These are phyloP conservation scores for Eleginops maclovinus DNA, from an alignment of 2,113 vertebrate species.

Conservation along the genomic window DNA sequence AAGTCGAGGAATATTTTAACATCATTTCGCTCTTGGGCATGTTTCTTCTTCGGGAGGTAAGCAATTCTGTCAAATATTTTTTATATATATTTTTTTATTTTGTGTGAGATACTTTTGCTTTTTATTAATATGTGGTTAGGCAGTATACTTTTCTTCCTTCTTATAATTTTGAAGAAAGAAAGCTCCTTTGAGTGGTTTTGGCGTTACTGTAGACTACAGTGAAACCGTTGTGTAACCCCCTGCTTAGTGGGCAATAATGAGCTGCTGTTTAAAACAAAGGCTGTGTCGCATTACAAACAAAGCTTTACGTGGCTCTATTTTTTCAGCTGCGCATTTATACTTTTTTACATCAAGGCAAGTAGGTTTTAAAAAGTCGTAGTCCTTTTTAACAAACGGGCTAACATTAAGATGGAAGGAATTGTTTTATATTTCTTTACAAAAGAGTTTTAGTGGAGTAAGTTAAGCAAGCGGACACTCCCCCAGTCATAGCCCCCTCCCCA, in stretches of 20 bases:
- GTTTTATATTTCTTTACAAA: constrained; percentile 53
- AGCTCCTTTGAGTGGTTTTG: not conserved
- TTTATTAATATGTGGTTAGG: constrained; percentile 10
- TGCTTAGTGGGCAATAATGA: constrained; percentile 10
- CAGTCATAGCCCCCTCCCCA: constrained; percentile 61
- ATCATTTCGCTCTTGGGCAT: constrained; percentile 27
- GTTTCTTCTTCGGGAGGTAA: constrained; percentile 64
- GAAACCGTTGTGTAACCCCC: not conserved
- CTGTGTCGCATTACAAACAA: not conserved
- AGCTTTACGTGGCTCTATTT: not conserved
- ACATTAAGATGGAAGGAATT: constrained; percentile 2
- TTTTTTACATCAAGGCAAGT: not conserved
- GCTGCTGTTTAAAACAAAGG: constrained; percentile 20
- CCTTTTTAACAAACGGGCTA: not conserved
- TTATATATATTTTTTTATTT: not conserved
- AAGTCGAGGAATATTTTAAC: constrained; percentile 37
- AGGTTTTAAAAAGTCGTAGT: not conserved
- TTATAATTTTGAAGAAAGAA: not conserved
- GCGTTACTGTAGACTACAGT: not conserved
- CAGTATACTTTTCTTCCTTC: fast-evolving
- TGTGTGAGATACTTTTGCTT: not conserved
- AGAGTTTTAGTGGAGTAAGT: constrained; percentile 33
- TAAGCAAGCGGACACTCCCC: constrained; percentile 67
- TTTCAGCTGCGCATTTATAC: not conserved
- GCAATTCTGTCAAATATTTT: constrained; percentile 23